Base-by-base conservation (phyloP, 1,140 invertebrate genomes). In the Drosophila orena region DNA sequence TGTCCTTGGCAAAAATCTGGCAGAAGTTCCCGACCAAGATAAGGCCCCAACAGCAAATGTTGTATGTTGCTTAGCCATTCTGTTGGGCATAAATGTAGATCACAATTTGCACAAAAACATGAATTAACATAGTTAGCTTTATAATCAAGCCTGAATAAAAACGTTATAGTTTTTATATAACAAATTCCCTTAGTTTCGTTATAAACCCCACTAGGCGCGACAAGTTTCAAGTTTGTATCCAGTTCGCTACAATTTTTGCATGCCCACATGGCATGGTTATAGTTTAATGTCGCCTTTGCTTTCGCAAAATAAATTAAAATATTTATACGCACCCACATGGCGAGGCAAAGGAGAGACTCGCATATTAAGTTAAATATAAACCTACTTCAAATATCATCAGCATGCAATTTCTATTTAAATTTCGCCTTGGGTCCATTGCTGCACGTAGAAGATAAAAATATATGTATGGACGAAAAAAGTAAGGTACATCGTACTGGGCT, bases 351-450 rank as follows among this genome's bases (percentile, higher is more conserved):
- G 34, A 38, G 65, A 46, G 69, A 70, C 54, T 54, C 37, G 70
- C 60, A 79, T 81, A 86, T 88, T 86, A 86, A 81, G 88, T 86
- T 86, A 86, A 88, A 86, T 88, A 88, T 75, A 80, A 81, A 86
- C 79, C 83, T 77, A 88, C 83, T 83, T 64, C 79, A 77, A 88
- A 88, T 83, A 88, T 72, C 79, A 83, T 86, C 84, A 86, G 83
- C 79, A 88, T 79, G 70, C 83, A 79, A 88, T 88, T 88, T 83
- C 79, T 86, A 88, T 86, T 86, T 86, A 88, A 86, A 86, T 86
- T 86, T 86, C 58, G 75, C 77, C 61, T 74, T 65, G 55, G 75
- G 59, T 59, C 43, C 83, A 86, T 86, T 58, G 83, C 83, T 86
- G 83, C 83, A 86, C 83, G 83, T 83, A 72, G 50, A 59, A 88